Conservation (phyloP, 2,113 vertebrate species). For the Malaclemys terrapin region DNA sequence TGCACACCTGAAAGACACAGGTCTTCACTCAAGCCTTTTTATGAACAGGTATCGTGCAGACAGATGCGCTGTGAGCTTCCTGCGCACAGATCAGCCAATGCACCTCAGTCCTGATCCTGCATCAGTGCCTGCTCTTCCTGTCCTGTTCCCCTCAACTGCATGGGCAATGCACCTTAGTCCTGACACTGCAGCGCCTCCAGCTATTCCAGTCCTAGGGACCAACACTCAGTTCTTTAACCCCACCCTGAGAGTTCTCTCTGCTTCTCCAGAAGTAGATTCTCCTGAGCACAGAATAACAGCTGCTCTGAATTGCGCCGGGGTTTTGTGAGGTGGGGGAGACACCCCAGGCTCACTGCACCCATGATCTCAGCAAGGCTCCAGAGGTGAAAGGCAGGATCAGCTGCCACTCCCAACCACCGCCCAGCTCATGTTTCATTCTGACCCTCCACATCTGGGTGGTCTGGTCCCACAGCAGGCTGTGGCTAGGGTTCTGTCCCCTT, state of each 20-base stretch:
- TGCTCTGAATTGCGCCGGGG: not conserved
- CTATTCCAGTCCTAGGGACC: not conserved
- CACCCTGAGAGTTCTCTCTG: not conserved
- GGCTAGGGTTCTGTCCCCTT: accelerated
- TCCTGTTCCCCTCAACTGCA: not conserved
- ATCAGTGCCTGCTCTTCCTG: not conserved
- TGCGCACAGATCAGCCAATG: not conserved
- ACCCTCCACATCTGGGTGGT: not conserved
- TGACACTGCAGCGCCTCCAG: not conserved
- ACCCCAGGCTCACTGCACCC: not conserved
- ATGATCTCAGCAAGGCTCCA: not conserved
- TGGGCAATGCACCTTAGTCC: not conserved
- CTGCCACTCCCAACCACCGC: not conserved
- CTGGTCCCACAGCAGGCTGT: not conserved
- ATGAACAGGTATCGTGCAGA: not conserved
- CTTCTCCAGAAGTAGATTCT: not conserved
- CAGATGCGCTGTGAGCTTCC: not conserved
- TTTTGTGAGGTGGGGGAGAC: not conserved
- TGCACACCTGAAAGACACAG: constrained; percentile 84
- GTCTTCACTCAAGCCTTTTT: not conserved
- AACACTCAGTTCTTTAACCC: not conserved
- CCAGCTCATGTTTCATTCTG: not conserved
- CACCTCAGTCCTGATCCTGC: not conserved
- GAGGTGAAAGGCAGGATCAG: not conserved
- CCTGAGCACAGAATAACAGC: not conserved